Evolutionary conservation across 2,113 vertebrate genomes (phyloP).

Genomic region (Murina feae): DNA sequence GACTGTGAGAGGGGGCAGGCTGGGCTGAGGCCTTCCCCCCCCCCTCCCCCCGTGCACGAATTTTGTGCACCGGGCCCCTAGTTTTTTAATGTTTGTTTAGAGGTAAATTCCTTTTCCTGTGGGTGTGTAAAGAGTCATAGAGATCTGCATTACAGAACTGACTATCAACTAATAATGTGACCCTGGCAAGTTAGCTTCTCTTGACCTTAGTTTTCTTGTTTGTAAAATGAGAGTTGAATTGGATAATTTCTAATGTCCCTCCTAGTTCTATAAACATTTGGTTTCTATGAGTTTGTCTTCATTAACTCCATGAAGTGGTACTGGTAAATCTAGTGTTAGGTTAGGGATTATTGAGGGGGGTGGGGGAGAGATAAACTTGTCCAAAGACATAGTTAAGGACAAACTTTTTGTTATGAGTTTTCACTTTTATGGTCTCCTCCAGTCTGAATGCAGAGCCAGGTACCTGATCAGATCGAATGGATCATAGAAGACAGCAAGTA

Average conservation of each 20-base stretch:
- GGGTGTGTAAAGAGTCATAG: neutral
- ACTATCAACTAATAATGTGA: neutral
- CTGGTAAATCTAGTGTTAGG: neutral
- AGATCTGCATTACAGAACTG: neutral
- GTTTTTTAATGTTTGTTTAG: neutral
- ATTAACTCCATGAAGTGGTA: neutral
- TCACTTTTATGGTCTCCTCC: neutral
- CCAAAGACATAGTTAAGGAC: neutral
- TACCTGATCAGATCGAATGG: neutral
- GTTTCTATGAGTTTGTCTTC: neutral
- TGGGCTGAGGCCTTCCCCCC: too few relatives aligned
- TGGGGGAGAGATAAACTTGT: neutral
- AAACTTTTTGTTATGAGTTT: neutral
- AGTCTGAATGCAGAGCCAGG: neutral
- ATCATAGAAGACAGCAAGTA: neutral
- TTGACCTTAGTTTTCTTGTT: neutral
- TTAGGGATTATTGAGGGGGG: neutral
- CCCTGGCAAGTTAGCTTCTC: neutral
- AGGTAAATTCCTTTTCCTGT: neutral
- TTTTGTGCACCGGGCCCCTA: too few relatives aligned
- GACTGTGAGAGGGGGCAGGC: too few relatives aligned
- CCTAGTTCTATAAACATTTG: neutral
- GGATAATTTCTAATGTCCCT: neutral
- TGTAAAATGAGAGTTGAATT: slow-evolving; percentile 5
- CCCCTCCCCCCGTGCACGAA: too few relatives aligned